Percentiles rank a stretch among this genome's conserved stretches.
phyloP scores from a whole-genome alignment of 1,140 invertebrate genomes.

The Zophobas morio region DNA sequence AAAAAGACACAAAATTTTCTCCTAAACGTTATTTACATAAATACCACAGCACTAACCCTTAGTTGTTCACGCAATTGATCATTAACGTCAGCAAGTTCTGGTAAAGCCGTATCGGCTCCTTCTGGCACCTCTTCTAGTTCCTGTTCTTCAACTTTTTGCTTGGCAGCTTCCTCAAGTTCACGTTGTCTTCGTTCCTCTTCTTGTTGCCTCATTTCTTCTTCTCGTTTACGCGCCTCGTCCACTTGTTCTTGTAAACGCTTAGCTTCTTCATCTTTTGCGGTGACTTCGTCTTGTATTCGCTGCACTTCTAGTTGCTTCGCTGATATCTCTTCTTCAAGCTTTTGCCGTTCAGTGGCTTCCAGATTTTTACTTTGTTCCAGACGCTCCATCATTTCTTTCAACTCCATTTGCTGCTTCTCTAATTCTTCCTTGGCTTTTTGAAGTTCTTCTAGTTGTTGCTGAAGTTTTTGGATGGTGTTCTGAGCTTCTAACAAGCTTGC shows the following conservation, averaged over 20 bases:
- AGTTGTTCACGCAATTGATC: slow-evolving; percentile 62
- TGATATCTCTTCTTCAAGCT: slow-evolving; percentile 91
- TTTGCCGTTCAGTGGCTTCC: slow-evolving; percentile 90
- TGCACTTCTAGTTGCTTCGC: slow-evolving; percentile 90
- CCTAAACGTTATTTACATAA: not conserved
- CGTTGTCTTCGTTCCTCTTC: slow-evolving; percentile 55
- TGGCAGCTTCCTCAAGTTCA: slow-evolving; percentile 56
- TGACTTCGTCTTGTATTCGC: slow-evolving; percentile 89
- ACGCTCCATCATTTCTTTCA: slow-evolving; percentile 91
- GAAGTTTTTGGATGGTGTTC: slow-evolving; percentile 93
- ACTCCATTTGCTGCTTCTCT: slow-evolving; percentile 88
- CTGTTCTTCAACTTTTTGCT: slow-evolving; percentile 45
- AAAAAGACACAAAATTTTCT: slow-evolving; percentile 24
- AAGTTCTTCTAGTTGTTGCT: slow-evolving; percentile 92
- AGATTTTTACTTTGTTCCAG: slow-evolving; percentile 89
- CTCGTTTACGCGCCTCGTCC: slow-evolving; percentile 61
- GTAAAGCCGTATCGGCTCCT: slow-evolving; percentile 59
- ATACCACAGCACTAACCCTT: slow-evolving; percentile 53
- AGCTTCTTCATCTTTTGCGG: slow-evolving; percentile 91
- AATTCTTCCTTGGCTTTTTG: slow-evolving; percentile 96
- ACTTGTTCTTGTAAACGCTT: slow-evolving; percentile 85
- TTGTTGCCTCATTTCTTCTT: slow-evolving; percentile 59
- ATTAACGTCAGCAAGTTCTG: slow-evolving; percentile 61
- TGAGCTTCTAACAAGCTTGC: slow-evolving; percentile 88
- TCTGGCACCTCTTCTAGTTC: slow-evolving; percentile 62